phyloP scores from a whole-genome alignment of 2,797 vertebrate genomes.

The Sebastes variabilis region DNA sequence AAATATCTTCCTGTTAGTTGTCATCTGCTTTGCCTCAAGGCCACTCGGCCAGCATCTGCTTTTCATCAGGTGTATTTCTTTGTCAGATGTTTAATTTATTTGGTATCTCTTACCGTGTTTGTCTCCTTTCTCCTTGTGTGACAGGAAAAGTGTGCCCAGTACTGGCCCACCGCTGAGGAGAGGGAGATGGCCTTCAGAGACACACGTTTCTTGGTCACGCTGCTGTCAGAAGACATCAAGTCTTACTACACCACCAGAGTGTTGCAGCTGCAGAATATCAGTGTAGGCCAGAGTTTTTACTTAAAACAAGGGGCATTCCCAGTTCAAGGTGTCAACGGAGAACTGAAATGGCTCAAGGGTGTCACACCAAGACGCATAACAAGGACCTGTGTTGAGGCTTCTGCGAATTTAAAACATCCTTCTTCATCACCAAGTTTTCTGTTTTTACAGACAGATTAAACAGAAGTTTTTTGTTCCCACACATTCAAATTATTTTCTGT shows the following conservation, averaged over 20 bases:
- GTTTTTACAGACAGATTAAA: neutral
- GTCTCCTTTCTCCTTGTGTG: neutral
- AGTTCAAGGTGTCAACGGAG: neutral
- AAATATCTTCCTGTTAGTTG: neutral
- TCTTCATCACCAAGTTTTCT: neutral
- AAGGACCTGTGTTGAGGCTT: neutral
- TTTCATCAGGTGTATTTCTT: neutral
- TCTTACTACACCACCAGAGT: constrained; percentile 97
- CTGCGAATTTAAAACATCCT: neutral
- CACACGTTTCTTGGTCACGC: constrained; percentile 88
- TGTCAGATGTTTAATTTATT: neutral
- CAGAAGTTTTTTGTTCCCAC: neutral
- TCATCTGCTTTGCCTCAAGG: neutral
- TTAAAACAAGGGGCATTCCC: constrained; percentile 2
- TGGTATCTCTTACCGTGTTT: neutral
- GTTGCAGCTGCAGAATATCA: constrained; percentile 90
- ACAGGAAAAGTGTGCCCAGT: constrained; percentile 98
- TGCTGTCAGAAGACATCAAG: constrained; percentile 94
- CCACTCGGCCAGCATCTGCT: neutral
- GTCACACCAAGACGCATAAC: neutral
- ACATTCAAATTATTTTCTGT: neutral
- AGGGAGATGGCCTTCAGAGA: constrained; percentile 92
- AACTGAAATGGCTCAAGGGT: constrained; percentile 2
- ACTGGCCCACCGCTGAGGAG: constrained; percentile 94
- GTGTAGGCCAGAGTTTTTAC: constrained; percentile 73